phyloP scores from a whole-genome alignment of 1,140 invertebrate species.

The Nixonia krombeini region DNA sequence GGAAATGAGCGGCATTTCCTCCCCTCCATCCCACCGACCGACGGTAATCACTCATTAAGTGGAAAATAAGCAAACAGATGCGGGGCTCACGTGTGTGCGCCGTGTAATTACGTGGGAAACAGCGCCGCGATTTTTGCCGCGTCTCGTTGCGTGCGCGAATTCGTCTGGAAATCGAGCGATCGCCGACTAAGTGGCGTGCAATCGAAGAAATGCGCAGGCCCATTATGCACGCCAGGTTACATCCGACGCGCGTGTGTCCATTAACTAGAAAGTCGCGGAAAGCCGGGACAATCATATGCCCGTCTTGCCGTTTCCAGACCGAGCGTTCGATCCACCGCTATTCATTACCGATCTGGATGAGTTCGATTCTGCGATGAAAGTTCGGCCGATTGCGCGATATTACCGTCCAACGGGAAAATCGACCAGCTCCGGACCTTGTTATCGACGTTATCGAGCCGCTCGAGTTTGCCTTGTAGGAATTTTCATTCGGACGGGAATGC shows the following conservation, averaged over 20 bases:
- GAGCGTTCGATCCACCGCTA: conserved; percentile 21
- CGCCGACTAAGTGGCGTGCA: conserved; percentile 13
- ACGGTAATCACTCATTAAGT: conserved; percentile 20
- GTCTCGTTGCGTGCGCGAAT: background rate
- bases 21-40: no score
- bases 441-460: no score
- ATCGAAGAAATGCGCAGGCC: conserved; percentile 21
- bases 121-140: background rate
- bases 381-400: no score
- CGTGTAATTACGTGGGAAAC: conserved; percentile 2
- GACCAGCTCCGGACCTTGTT: no score
- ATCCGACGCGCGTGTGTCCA: conserved; percentile 11
- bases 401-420: no score
- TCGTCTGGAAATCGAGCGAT: conserved; percentile 18
- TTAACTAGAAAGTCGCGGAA: conserved; percentile 39
- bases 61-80: background rate
- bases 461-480: no score
- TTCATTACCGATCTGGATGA: conserved; percentile 16
- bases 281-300: conserved; percentile 25
- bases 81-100: background rate
- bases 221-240: conserved; percentile 11
- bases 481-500: no score
- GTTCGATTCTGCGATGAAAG: conserved; percentile 1
- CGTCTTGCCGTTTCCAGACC: conserved; percentile 7
- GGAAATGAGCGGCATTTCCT: conserved; percentile 25